Percentiles rank a stretch among this genome's conserved stretches.
These are phyloP conservation scores for Ctenodactylus gundi DNA, from an alignment of 2,113 vertebrate species.

Conservation along the genomic window DNA sequence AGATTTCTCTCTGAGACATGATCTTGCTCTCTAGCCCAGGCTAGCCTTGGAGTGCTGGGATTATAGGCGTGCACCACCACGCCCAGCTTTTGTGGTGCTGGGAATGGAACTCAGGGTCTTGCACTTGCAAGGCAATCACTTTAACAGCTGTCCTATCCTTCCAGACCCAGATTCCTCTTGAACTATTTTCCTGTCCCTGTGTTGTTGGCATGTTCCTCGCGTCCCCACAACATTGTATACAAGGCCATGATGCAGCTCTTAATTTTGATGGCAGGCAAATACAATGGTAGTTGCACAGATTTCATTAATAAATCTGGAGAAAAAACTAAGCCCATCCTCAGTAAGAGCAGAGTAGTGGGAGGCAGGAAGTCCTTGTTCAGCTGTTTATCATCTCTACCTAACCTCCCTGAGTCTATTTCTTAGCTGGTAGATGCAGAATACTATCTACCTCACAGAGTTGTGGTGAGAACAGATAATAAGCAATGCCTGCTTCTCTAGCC, in stretches of 20 bases:
- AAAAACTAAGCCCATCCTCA: neutral
- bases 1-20: no score
- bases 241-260: slow-evolving; percentile 37
- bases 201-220: slow-evolving; percentile 18
- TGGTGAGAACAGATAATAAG: neutral
- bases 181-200: slow-evolving; percentile 36
- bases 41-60: no score
- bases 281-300: slow-evolving; percentile 33
- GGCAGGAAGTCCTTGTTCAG: neutral
- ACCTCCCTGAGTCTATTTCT: slow-evolving; percentile 7
- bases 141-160: no score
- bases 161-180: slow-evolving; percentile 26
- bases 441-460: neutral
- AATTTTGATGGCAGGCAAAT: slow-evolving; percentile 32
- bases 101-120: no score
- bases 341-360: neutral
- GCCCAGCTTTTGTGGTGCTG: no score
- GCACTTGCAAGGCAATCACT: no score
- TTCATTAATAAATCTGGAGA: slow-evolving; percentile 39
- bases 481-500: neutral
- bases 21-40: no score
- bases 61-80: no score
- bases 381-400: neutral
- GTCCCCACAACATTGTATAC: slow-evolving; percentile 37
- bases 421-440: neutral